Conservation (phyloP, 2,888 invertebrate genomes). For the Mesodorylaimus sp. region DNA sequence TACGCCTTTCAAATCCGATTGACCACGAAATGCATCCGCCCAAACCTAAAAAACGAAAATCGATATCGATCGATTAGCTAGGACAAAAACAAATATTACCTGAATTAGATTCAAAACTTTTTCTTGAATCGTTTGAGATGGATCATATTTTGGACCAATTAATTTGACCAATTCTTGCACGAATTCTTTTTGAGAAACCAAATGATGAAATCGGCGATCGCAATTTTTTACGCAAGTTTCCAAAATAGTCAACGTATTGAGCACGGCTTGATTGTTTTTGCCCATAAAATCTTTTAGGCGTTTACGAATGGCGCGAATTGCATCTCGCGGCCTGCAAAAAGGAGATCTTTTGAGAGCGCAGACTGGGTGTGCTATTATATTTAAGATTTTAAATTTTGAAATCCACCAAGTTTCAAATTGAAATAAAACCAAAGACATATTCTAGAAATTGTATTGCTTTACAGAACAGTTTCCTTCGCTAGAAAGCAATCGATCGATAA, state of each 20-base stretch:
- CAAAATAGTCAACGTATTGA: slow-evolving; percentile 78
- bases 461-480: no score
- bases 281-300: slow-evolving; percentile 75
- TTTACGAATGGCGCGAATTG: slow-evolving; percentile 81
- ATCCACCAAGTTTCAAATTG: no score
- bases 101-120: slow-evolving; percentile 82
- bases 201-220: slow-evolving; percentile 68
- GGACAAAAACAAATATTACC: no score
- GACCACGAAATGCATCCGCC: slow-evolving; percentile 87
- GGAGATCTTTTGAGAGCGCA: no score
- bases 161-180: slow-evolving; percentile 51
- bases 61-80: no score
- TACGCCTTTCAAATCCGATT: slow-evolving; percentile 75
- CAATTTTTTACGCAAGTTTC: slow-evolving; percentile 98
- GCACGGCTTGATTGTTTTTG: slow-evolving; percentile 83
- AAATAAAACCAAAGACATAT: no score
- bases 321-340: slow-evolving; percentile 78
- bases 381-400: no score
- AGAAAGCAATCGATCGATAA: no score
- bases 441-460: no score
- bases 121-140: slow-evolving; percentile 86
- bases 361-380: no score
- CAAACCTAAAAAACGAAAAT: slow-evolving; percentile 46
- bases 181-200: slow-evolving; percentile 79
- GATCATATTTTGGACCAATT: slow-evolving; percentile 88